Evolutionary conservation across 2,888 invertebrate genomes (phyloP).

Genomic region (Uloborus plumipes): DNA sequence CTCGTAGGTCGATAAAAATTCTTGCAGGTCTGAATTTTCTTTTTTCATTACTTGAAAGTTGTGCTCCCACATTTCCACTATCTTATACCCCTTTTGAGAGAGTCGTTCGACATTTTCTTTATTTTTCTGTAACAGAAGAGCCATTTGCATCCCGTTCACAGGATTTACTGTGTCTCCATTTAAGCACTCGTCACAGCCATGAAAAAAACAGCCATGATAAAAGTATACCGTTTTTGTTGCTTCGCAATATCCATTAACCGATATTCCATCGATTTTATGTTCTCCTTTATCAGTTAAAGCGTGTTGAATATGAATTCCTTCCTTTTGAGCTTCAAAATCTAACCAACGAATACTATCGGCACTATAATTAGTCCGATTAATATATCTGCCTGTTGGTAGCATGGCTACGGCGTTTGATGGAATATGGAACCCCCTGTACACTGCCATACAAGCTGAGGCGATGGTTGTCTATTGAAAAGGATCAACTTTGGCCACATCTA

Average conservation of each 20-base stretch:
- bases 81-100: not conserved
- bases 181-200: not conserved
- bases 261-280: constrained; percentile 6
- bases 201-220: not conserved
- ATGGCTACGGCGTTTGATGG: not conserved
- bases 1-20: not conserved
- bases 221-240: not conserved
- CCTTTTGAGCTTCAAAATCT: not conserved
- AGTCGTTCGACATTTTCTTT: not conserved
- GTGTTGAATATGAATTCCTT: not conserved
- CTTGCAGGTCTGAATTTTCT: not conserved
- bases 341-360: constrained; percentile 5
- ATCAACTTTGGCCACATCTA: not conserved
- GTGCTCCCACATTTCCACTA: not conserved
- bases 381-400: not conserved
- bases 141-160: not conserved
- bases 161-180: not conserved
- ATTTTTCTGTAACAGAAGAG: not conserved
- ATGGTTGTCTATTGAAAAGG: constrained; percentile 7
- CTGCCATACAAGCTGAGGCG: constrained; percentile 12
- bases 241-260: constrained; percentile 9
- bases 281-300: not conserved
- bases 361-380: constrained; percentile 10
- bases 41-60: not conserved
- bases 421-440: not conserved